Percentiles rank a stretch among this genome's conserved stretches.
phyloP scores from a whole-genome alignment of 2,888 invertebrate genomes.

The Noctuana brunneofusca region DNA sequence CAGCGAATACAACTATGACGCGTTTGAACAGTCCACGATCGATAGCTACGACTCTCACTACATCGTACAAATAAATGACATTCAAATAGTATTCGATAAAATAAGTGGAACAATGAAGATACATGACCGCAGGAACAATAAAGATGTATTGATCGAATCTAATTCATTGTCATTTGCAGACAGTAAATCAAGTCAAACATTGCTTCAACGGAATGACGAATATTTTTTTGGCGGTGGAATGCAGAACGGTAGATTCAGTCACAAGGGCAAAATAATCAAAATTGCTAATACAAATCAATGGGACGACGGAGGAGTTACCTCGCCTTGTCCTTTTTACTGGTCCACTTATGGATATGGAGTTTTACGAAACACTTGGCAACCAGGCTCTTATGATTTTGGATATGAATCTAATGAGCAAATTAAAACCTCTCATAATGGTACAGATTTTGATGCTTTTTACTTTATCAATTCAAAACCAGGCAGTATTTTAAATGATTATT shows the following conservation, averaged over 20 bases:
- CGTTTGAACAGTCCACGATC: conserved; percentile 57
- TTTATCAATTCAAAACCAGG: conserved; percentile 60
- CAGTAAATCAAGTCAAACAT: conserved; percentile 52
- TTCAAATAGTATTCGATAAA: conserved; percentile 63
- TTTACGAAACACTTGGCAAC: conserved; percentile 72
- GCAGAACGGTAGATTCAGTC: conserved; percentile 74
- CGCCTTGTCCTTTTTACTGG: conserved; percentile 75
- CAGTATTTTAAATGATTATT: conserved; percentile 69
- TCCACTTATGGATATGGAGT: conserved; percentile 70
- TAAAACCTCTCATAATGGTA: conserved; percentile 54
- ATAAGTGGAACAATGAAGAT: conserved; percentile 58
- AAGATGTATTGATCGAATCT: conserved; percentile 60
- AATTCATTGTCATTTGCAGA: conserved; percentile 56
- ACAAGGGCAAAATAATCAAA: conserved; percentile 65
- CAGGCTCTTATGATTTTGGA: conserved; percentile 69
- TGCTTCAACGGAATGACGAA: conserved; percentile 58
- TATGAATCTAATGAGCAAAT: conserved; percentile 43
- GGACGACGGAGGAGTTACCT: conserved; percentile 69
- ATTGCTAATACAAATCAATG: conserved; percentile 69
- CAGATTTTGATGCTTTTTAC: conserved; percentile 68
- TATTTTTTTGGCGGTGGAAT: conserved; percentile 75
- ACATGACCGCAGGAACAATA: conserved; percentile 57
- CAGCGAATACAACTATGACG: conserved; percentile 56
- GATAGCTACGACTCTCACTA: conserved; percentile 48
- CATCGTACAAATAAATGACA: conserved; percentile 58